Percentiles rank a stretch among this genome's conserved stretches.
Conservation (phyloP, 2,113 vertebrate species). For the Bettongia penicillata region DNA sequence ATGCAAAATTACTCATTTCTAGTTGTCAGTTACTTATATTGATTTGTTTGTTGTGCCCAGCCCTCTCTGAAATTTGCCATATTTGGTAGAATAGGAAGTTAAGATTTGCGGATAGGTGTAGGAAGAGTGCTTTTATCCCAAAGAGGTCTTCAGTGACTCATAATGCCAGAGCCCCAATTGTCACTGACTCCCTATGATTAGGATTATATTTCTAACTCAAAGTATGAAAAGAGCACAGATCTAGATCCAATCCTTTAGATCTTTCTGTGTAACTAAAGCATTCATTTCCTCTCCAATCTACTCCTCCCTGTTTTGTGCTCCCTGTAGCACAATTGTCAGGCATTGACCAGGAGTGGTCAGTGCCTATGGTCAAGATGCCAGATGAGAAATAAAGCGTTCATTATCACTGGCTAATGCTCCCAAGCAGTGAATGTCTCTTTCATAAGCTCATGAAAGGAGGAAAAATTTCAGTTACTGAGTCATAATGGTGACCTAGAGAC, state of each 20-base stretch:
- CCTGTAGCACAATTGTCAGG: constrained; percentile 14
- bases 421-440: constrained; percentile 42
- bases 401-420: not conserved
- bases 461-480: constrained; percentile 36
- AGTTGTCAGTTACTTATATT: not conserved
- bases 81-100: constrained; percentile 53
- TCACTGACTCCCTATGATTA: constrained; percentile 21
- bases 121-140: constrained; percentile 51
- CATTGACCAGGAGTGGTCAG: constrained; percentile 7
- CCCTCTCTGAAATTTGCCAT: constrained; percentile 31
- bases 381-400: constrained; percentile 26
- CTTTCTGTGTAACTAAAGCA: constrained; percentile 7
- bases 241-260: constrained; percentile 37
- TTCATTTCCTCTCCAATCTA: not conserved
- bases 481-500: not conserved
- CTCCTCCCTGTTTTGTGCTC: not conserved
- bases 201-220: constrained; percentile 56
- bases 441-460: constrained; percentile 27
- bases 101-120: constrained; percentile 53
- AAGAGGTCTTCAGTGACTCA: constrained; percentile 68
- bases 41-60: constrained; percentile 18
- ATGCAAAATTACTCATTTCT: constrained; percentile 44
- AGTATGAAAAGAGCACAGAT: constrained; percentile 45
- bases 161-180: constrained; percentile 40
- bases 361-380: not conserved